phyloP scores from a whole-genome alignment of 2,113 vertebrate species.

The Channa maculata region DNA sequence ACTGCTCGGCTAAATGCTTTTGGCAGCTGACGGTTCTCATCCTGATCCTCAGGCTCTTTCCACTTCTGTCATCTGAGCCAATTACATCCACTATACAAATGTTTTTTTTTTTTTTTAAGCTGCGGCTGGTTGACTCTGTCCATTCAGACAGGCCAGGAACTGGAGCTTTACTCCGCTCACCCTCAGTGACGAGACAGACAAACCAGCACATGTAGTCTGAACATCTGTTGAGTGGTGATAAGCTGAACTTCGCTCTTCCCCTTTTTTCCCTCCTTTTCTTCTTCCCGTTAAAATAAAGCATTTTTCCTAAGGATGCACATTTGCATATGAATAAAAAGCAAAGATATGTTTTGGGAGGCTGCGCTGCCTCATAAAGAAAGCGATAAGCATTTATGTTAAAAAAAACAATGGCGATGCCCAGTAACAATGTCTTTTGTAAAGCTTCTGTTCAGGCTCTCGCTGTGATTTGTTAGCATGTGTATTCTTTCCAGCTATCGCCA shows the following conservation, averaged over 20 bases:
- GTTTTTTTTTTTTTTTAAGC: conserved; percentile 43
- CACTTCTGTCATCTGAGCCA: conserved; percentile 67
- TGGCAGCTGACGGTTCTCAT: conserved; percentile 62
- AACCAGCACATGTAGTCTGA: conserved; percentile 59
- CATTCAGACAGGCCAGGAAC: conserved; percentile 56
- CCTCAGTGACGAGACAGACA: conserved; percentile 49
- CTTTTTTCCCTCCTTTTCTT: conserved; percentile 27
- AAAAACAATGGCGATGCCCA: conserved; percentile 19
- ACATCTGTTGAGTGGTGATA: conserved; percentile 71
- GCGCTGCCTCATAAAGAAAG: conserved; percentile 55
- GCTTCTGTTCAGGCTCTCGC: conserved; percentile 44
- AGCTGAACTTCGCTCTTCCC: conserved; percentile 59
- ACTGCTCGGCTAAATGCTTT: conserved; percentile 64
- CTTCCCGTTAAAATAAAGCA: conserved; percentile 46
- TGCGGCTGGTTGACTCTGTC: conserved; percentile 61
- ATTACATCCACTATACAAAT: conserved; percentile 66
- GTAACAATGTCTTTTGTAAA: conserved; percentile 38
- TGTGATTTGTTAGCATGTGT: conserved; percentile 36
- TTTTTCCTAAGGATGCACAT: conserved; percentile 52
- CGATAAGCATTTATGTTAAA: conserved; percentile 50
- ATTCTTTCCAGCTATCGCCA: conserved; percentile 30
- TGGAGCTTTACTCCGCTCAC: conserved; percentile 51
- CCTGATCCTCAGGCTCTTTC: conserved; percentile 54
- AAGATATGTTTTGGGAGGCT: conserved; percentile 54
- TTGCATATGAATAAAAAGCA: conserved; percentile 77